Conservation (phyloP, 2,888 invertebrate genomes). For the Sphinx pinastri region DNA sequence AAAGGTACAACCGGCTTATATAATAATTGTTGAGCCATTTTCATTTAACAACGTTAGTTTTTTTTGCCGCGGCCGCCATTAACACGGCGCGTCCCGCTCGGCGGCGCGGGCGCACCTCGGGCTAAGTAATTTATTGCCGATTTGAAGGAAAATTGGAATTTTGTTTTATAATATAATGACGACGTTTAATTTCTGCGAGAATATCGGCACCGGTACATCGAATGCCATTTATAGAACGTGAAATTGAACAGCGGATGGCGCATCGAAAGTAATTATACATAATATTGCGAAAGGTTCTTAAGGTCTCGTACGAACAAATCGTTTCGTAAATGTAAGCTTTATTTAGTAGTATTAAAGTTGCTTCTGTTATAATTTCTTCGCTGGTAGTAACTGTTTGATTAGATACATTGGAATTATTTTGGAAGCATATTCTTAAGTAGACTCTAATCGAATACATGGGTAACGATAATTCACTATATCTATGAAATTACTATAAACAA, state of each 20-base stretch:
- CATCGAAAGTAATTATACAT: slow-evolving; percentile 23
- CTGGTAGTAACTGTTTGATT: too few species aligned
- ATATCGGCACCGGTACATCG: slow-evolving; percentile 45
- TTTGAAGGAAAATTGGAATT: slow-evolving; percentile 74
- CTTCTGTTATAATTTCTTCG: too few species aligned
- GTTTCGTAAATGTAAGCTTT: not conserved
- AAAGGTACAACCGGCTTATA: slow-evolving; percentile 48
- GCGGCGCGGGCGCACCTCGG: slow-evolving; percentile 65
- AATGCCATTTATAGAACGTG: slow-evolving; percentile 50
- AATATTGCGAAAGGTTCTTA: slow-evolving; percentile 25
- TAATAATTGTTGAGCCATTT: slow-evolving; percentile 71
- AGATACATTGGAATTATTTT: too few species aligned
- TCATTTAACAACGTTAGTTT: slow-evolving; percentile 55
- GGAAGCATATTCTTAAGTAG: too few species aligned
- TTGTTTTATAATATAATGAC: slow-evolving; percentile 54
- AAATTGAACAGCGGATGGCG: slow-evolving; percentile 23
- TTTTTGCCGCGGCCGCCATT: slow-evolving; percentile 57
- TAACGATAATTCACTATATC: too few species aligned
- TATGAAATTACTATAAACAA: too few species aligned
- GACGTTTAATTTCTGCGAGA: slow-evolving; percentile 43
- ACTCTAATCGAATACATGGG: too few species aligned
- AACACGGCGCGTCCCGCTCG: slow-evolving; percentile 59
- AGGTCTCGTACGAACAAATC: slow-evolving; percentile 14
- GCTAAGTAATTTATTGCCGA: slow-evolving; percentile 70
- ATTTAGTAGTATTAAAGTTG: not conserved